Conservation (phyloP, 2,888 invertebrate species). For the Coelinius sp. region DNA sequence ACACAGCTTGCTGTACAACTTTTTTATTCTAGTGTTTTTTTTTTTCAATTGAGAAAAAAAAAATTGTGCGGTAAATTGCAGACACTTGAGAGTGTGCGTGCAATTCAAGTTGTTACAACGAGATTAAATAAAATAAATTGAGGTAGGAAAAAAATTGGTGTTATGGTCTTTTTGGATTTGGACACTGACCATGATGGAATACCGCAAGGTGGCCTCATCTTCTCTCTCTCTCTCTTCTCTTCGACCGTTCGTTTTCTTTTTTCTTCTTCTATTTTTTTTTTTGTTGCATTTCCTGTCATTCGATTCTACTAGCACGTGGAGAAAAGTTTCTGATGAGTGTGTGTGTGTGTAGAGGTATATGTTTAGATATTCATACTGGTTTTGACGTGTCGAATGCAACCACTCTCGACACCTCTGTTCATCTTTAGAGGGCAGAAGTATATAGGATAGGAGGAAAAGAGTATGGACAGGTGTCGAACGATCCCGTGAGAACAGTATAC, state of each 20-base stretch:
- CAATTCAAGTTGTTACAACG: background rate
- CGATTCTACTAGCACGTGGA: conserved; percentile 22
- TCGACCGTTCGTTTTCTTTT: background rate
- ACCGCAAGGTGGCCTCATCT: conserved; percentile 36
- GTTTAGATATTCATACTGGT: conserved; percentile 11
- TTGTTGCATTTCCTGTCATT: conserved; percentile 45
- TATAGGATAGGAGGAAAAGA: conserved; percentile 36
- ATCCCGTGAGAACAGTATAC: conserved; percentile 37
- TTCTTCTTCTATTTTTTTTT: conserved; percentile 14
- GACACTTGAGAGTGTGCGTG: conserved; percentile 2
- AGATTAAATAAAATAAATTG: conserved; percentile 1
- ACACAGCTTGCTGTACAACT: conserved; percentile 14
- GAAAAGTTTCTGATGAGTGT: background rate
- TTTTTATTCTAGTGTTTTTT: conserved; percentile 9
- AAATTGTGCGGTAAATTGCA: conserved; percentile 3
- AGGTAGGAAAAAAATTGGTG: conserved; percentile 35
- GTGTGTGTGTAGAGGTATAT: background rate
- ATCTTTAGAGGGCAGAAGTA: conserved; percentile 32
- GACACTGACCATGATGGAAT: conserved; percentile 46
- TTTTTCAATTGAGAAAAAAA: background rate
- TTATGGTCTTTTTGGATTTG: conserved; percentile 40
- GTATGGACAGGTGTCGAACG: conserved; percentile 48
- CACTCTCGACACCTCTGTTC: conserved; percentile 23
- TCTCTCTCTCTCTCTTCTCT: conserved; percentile 7
- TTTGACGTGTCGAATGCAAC: conserved; percentile 12